Percentiles rank a stretch among this genome's conserved stretches.
These are phyloP conservation scores for Hystrix cristata DNA, from an alignment of 2,113 vertebrate genomes.

Conservation along the genomic window DNA sequence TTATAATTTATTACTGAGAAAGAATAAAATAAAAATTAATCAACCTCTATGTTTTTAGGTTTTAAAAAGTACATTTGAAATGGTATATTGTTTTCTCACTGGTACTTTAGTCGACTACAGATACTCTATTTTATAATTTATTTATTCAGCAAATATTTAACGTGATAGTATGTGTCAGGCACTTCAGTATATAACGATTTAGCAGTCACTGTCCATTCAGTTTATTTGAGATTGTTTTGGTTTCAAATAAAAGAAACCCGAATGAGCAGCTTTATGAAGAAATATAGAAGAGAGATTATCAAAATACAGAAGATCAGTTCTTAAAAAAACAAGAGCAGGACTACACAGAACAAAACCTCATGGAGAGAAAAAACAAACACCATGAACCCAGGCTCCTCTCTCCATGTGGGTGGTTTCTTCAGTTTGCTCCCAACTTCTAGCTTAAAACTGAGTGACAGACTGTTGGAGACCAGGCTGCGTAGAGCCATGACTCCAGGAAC, in stretches of 20 bases:
- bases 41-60: not conserved
- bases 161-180: not conserved
- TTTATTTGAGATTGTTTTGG: not conserved
- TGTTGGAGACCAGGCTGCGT: no score
- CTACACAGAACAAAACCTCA: not conserved
- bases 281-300: not conserved
- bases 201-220: not conserved
- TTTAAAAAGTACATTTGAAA: constrained; percentile 25
- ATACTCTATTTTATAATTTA: constrained; percentile 14
- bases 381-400: not conserved
- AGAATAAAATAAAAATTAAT: constrained; percentile 35
- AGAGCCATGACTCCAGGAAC: no score
- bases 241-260: constrained; percentile 27
- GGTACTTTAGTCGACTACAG: constrained; percentile 25
- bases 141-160: constrained; percentile 2
- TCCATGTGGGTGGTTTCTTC: not conserved
- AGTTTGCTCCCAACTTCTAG: not conserved
- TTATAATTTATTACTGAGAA: constrained; percentile 49
- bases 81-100: constrained; percentile 23
- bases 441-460: not conserved
- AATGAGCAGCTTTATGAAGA: not conserved
- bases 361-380: not conserved
- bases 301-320: not conserved
- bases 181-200: not conserved
- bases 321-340: not conserved